Conservation (phyloP, 2,888 invertebrate species). For the Cantharis rustica region DNA sequence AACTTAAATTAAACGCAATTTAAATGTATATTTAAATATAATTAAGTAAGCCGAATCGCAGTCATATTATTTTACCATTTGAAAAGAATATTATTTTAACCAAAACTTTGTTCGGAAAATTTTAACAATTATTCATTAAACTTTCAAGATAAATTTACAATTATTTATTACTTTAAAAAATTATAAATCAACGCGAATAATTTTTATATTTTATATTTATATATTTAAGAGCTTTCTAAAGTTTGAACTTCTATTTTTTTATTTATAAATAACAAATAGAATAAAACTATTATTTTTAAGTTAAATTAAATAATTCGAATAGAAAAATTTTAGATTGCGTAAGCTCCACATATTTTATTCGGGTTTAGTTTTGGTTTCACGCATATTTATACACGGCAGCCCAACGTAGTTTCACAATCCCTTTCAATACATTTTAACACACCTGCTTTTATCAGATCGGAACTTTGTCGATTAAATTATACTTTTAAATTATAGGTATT, state of each 20-base stretch:
- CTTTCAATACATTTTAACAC: slow-evolving; percentile 36
- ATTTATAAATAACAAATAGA: not conserved
- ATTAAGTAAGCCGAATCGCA: not conserved
- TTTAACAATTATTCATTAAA: not conserved
- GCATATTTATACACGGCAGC: not conserved
- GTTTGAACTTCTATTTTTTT: not conserved
- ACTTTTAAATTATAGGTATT: slow-evolving; percentile 37
- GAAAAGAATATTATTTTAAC: not conserved
- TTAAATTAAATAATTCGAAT: not conserved
- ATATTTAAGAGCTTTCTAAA: not conserved
- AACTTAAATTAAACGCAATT: not conserved
- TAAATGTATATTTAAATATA: not conserved
- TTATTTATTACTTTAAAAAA: not conserved
- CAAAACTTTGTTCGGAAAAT: not conserved
- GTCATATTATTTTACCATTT: not conserved
- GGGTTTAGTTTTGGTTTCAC: not conserved
- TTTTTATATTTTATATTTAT: not conserved
- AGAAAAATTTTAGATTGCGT: not conserved
- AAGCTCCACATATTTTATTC: not conserved
- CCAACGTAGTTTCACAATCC: slow-evolving; percentile 9
- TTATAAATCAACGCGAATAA: not conserved
- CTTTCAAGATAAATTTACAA: not conserved
- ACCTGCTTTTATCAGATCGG: slow-evolving; percentile 34
- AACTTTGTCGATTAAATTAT: slow-evolving; percentile 40
- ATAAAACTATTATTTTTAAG: not conserved